These are phyloP conservation scores for Anhinga anhinga DNA, from an alignment of 2,113 vertebrate species.

Conservation along the genomic window DNA sequence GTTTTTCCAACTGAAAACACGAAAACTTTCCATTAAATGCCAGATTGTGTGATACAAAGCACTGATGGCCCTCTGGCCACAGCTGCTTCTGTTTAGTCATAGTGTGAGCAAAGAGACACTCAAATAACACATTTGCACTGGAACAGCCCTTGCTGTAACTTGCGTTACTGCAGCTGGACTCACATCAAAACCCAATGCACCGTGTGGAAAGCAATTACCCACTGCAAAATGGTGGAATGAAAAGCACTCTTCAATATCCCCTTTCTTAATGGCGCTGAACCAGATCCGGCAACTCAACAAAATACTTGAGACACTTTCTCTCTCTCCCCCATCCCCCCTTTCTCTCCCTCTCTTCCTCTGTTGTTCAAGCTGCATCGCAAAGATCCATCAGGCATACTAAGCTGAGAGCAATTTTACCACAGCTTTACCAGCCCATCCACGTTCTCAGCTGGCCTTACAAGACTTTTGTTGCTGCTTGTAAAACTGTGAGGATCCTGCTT, in stretches of 20 bases:
- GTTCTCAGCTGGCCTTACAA: neutral
- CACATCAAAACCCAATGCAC: conserved; percentile 69
- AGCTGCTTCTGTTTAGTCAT: conserved; percentile 83
- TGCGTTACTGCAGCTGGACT: conserved; percentile 71
- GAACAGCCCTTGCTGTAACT: conserved; percentile 65
- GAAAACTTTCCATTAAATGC: conserved; percentile 71
- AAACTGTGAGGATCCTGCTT: conserved; percentile 31
- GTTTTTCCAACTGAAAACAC: conserved; percentile 45
- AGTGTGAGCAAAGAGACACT: conserved; percentile 71
- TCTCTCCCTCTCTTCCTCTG: neutral
- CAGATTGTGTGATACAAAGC: conserved; percentile 69
- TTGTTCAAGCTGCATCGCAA: neutral
- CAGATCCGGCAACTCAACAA: conserved; percentile 46
- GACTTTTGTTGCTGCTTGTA: conserved; percentile 21
- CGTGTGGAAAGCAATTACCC: conserved; percentile 67
- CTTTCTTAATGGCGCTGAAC: conserved; percentile 55
- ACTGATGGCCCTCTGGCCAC: conserved; percentile 71
- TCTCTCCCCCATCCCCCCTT: neutral
- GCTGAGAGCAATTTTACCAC: neutral
- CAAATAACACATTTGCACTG: conserved; percentile 69
- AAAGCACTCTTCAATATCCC: conserved; percentile 51
- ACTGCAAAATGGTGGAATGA: conserved; percentile 71
- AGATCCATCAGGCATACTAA: neutral
- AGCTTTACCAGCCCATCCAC: neutral
- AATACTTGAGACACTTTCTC: conserved; percentile 1